phyloP scores from a whole-genome alignment of 2,888 invertebrate species.

The Latrodectus elegans region DNA sequence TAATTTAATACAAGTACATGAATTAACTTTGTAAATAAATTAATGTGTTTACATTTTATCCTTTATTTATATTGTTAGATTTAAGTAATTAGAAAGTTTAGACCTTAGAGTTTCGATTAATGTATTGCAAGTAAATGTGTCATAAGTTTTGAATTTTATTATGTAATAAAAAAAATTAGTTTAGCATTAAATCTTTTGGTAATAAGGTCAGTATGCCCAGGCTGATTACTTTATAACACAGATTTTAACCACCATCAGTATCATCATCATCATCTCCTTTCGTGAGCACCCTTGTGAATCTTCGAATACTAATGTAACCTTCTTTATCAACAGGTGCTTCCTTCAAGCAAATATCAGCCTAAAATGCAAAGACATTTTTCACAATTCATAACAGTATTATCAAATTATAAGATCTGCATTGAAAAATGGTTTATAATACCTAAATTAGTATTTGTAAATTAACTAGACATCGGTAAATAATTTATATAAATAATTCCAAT shows the following conservation, averaged over 20 bases:
- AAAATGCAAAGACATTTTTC: not conserved
- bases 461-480: not conserved
- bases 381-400: not conserved
- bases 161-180: not conserved
- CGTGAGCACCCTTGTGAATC: slow-evolving; percentile 61
- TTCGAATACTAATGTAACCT: slow-evolving; percentile 64
- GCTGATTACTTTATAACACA: not conserved
- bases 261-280: slow-evolving; percentile 68
- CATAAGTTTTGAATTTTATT: too few species aligned
- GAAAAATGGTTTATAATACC: not conserved
- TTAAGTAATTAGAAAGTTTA: too few species aligned
- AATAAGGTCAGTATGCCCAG: not conserved
- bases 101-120: too few species aligned
- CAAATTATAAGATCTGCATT: not conserved
- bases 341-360: slow-evolving; percentile 62
- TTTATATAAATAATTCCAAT: not conserved
- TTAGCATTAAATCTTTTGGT: not conserved
- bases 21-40: too few species aligned
- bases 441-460: not conserved
- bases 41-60: too few species aligned
- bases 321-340: slow-evolving; percentile 68
- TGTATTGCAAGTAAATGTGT: too few species aligned
- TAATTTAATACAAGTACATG: too few species aligned
- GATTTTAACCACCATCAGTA: slow-evolving; percentile 49
- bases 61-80: too few species aligned